Conservation (phyloP, 2,113 vertebrate species). For the Alectura lathami region DNA sequence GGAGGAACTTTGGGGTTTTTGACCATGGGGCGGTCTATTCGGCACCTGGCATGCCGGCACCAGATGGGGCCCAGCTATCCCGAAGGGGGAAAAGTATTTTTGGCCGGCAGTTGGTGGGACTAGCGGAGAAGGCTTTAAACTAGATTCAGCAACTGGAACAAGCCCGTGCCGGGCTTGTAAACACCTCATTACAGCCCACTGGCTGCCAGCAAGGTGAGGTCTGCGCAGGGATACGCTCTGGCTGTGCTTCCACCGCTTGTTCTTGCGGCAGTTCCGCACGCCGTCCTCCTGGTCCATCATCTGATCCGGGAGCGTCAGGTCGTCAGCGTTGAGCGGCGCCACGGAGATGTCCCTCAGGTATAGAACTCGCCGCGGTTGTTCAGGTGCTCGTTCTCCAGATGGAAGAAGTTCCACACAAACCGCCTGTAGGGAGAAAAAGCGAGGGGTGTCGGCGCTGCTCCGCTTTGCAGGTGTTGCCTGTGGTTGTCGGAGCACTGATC, state of each 20-base stretch:
- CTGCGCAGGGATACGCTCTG: conserved; percentile 90
- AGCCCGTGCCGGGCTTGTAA: too few relatives aligned
- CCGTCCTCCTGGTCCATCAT: conserved; percentile 99
- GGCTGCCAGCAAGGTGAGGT: conserved; percentile 87
- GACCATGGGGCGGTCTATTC: too few relatives aligned
- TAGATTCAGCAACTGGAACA: too few relatives aligned
- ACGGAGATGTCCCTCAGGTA: conserved; percentile 95
- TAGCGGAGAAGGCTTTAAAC: too few relatives aligned
- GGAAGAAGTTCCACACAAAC: conserved; percentile 99
- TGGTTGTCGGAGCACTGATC: background rate
- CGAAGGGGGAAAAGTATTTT: too few relatives aligned
- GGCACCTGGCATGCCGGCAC: too few relatives aligned
- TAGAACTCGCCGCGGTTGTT: conserved; percentile 99
- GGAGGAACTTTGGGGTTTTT: too few relatives aligned
- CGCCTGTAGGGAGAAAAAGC: conserved; percentile 75
- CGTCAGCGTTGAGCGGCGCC: conserved; percentile 95
- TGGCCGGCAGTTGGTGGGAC: too few relatives aligned
- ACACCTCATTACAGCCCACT: too few relatives aligned
- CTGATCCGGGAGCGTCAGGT: conserved; percentile 97
- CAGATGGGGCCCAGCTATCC: too few relatives aligned
- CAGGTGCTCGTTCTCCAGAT: conserved; percentile 97
- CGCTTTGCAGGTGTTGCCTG: too few relatives aligned
- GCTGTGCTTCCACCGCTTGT: conserved; percentile 90
- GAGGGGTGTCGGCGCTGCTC: accelerated
- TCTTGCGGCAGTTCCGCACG: conserved; percentile 93